Percentiles rank a stretch among this genome's conserved stretches.
phyloP scores from a whole-genome alignment of 2,797 vertebrate genomes.

The Odontamblyopus rebecca region DNA sequence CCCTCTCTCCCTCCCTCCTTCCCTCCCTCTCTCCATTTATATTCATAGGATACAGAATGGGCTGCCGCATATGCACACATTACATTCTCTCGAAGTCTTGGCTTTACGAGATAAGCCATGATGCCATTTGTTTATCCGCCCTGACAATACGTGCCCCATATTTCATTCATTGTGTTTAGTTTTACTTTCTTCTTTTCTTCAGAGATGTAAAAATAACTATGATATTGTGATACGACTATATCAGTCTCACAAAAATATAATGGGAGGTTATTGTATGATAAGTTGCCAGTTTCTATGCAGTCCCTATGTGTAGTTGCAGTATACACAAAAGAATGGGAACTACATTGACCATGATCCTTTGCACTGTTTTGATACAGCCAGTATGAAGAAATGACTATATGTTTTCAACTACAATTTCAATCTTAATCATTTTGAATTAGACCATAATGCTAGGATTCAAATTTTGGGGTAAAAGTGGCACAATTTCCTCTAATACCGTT shows the following conservation, averaged over 20 bases:
- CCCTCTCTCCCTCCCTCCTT: no score
- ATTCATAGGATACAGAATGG: conserved; percentile 58
- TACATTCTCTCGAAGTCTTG: conserved; percentile 32
- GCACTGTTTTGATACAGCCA: neutral
- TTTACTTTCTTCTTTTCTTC: conserved; percentile 16
- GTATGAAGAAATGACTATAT: neutral
- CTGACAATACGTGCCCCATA: neutral
- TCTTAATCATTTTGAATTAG: no score
- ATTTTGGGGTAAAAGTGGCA: no score
- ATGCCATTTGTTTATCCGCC: conserved; percentile 16
- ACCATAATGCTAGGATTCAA: no score
- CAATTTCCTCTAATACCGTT: no score
- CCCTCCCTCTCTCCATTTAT: conserved; percentile 51
- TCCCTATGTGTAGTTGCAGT: neutral
- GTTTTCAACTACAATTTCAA: no score
- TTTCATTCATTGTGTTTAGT: conserved; percentile 13
- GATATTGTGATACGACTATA: neutral
- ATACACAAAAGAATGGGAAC: neutral
- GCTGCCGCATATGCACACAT: conserved; percentile 43
- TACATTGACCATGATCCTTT: neutral
- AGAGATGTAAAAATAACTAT: neutral
- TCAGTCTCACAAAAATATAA: neutral
- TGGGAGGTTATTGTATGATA: no score
- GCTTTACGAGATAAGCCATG: conserved; percentile 26
- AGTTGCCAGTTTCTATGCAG: neutral